Conservation (phyloP, 2,888 invertebrate species). For the Sesia bembeciformis region DNA sequence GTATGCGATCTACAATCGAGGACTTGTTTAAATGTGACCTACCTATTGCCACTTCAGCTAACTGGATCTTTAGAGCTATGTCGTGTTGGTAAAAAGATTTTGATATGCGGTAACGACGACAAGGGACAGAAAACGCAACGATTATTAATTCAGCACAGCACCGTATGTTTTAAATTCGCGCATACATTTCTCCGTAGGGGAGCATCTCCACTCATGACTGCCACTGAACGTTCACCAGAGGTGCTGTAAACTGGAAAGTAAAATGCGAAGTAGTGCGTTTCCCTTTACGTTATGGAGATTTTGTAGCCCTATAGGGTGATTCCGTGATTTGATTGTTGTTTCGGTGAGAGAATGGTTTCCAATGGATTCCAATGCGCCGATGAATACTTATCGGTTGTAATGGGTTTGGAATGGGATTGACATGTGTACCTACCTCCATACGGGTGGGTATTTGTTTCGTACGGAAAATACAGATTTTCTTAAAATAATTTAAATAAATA, state of each 20-base stretch:
- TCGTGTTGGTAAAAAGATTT: no score
- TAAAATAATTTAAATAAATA: no score
- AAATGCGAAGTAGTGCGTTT: conserved; percentile 40
- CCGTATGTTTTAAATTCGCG: conserved; percentile 16
- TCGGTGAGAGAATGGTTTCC: conserved; percentile 8
- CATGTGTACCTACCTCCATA: background rate
- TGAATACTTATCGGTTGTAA: conserved; percentile 1
- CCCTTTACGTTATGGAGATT: conserved; percentile 39
- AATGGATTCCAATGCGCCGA: conserved; percentile 26
- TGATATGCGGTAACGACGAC: no score
- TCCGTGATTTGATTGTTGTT: conserved; percentile 32
- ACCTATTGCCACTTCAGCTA: no score
- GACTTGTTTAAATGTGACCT: no score
- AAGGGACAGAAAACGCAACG: no score
- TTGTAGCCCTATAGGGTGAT: conserved; percentile 14
- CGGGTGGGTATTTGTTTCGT: background rate
- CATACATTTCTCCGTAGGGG: conserved; percentile 12
- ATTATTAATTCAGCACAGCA: background rate
- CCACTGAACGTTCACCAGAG: conserved; percentile 31
- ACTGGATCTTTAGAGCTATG: no score
- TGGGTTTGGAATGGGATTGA: background rate
- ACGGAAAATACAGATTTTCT: no score
- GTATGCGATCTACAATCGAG: no score
- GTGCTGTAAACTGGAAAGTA: conserved; percentile 46
- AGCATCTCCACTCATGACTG: conserved; percentile 14